A percentile compares a stretch with the other conserved stretches of the same genome.
Evolutionary conservation across 2,113 vertebrate species (phyloP).

Genomic region (Nycticryphes semicollaris): DNA sequence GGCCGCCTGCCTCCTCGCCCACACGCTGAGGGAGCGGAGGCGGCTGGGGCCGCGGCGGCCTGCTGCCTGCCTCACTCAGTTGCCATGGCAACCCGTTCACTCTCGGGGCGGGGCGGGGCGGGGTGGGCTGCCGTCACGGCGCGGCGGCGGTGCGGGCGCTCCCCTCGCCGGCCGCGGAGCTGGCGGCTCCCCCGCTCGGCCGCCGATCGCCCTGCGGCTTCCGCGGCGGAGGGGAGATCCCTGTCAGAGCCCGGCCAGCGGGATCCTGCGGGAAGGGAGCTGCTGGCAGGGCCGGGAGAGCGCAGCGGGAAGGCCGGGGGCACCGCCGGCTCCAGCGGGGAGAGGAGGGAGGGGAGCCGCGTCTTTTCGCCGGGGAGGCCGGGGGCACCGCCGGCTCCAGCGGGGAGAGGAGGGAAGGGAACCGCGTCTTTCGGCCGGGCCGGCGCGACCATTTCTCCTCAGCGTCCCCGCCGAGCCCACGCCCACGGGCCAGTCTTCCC

Average conservation of each 20-base stretch:
- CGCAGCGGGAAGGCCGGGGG: neutral
- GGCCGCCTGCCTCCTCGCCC: conserved; percentile 60
- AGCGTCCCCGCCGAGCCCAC: neutral
- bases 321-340: neutral
- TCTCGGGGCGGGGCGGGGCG: neutral
- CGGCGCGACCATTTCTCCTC: neutral
- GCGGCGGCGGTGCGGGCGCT: neutral
- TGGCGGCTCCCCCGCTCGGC: neutral
- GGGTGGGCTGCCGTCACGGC: neutral
- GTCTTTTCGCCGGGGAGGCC: neutral
- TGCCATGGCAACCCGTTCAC: conserved; percentile 91
- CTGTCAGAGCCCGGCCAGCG: neutral
- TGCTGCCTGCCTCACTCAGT: conserved; percentile 87
- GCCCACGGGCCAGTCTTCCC: neutral
- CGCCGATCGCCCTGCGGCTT: neutral
- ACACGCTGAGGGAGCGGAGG: conserved; percentile 64
- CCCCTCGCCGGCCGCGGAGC: neutral
- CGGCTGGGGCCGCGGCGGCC: conserved; percentile 71
- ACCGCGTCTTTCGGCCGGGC: neutral
- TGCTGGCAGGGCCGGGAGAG: neutral
- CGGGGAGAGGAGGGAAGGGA: neutral
- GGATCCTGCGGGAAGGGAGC: neutral
- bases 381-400: neutral
- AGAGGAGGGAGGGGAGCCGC: neutral
- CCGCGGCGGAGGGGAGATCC: too few relatives aligned